Percentiles rank a stretch among this genome's conserved stretches.
phyloP scores from a whole-genome alignment of 2,888 invertebrate genomes.

The Salpingus planirostris region DNA sequence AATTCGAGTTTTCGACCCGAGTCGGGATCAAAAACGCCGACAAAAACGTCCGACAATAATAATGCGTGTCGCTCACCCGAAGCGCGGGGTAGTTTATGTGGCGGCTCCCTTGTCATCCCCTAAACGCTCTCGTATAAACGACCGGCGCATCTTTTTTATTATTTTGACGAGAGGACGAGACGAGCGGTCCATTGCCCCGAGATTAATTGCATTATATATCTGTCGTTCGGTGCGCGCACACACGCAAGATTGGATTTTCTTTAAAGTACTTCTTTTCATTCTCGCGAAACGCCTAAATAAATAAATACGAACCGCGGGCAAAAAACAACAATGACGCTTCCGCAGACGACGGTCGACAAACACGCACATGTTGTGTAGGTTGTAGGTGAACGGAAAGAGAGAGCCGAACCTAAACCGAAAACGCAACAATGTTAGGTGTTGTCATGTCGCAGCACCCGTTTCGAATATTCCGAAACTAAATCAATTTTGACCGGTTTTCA shows the following conservation, averaged over 20 bases:
- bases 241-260: conserved; percentile 17
- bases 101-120: conserved; percentile 20
- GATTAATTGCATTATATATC: conserved; percentile 20
- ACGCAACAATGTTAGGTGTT: too few relatives aligned
- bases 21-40: conserved; percentile 18
- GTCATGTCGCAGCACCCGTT: too few relatives aligned
- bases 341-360: too few relatives aligned
- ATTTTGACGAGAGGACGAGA: too few relatives aligned
- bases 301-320: not conserved
- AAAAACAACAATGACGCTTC: too few relatives aligned
- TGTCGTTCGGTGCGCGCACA: conserved; percentile 16
- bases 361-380: too few relatives aligned
- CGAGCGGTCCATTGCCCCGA: conserved; percentile 14
- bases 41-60: conserved; percentile 18
- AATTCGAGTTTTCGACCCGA: too few relatives aligned
- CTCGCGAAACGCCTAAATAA: conserved; percentile 13
- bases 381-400: too few relatives aligned
- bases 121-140: conserved; percentile 12
- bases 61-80: conserved; percentile 20
- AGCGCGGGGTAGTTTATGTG: conserved; percentile 20
- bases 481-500: too few relatives aligned
- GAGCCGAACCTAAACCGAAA: too few relatives aligned
- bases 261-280: conserved; percentile 9
- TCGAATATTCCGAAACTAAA: too few relatives aligned
- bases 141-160: conserved; percentile 18